Evolutionary conservation across 2,888 invertebrate species (phyloP), one percentile per base, ranked within the genome.

Genomic region (Heliothis peltigera): DNA sequence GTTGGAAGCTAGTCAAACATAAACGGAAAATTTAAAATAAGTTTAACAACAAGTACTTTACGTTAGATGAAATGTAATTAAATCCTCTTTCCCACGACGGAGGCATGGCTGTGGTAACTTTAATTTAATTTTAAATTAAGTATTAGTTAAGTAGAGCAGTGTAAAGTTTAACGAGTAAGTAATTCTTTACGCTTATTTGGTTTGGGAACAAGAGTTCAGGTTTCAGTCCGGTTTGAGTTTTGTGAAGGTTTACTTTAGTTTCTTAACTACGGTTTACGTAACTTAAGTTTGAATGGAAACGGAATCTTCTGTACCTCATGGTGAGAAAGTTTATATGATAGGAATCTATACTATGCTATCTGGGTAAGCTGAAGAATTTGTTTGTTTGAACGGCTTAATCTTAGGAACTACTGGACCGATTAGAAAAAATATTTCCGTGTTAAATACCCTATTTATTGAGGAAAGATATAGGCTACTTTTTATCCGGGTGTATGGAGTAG

Each of bases 161-260:
- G 46, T 65, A 42, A 55, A 68, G 51, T 65, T 52, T 18, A 44
- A 32, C 51, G 32, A 47, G 42, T 21, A 55, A 51, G 43, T 55
- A 62, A 55, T 46, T 25, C 25, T 58, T 65, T 47, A 64, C 51
- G 42, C 42, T 55, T 55, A 65, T 55, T 65, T 47, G 22, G 46
- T 65, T 55, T 18, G n/a, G 39, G 43, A 64, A 49, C 46, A 28
- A 39, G 43, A 54, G 54, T 64, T 64, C 21, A 55, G 42, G 51
- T 51, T 58, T 55, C 25, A 35, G n/a, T 51, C n/a, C 54, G 46
- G 58, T 44, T 43, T 39, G 28, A 62, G 43, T 63, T 43, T 10
- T 28, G 47, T n/a, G n/a, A n/a, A n/a, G n/a, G n/a, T 49, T 35
- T 25, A 19, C 61, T 10, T 10, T n/a, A 25, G 52, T 44, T 53